Conservation (phyloP, 2,797 vertebrate genomes). For the Chelonia mydas region DNA sequence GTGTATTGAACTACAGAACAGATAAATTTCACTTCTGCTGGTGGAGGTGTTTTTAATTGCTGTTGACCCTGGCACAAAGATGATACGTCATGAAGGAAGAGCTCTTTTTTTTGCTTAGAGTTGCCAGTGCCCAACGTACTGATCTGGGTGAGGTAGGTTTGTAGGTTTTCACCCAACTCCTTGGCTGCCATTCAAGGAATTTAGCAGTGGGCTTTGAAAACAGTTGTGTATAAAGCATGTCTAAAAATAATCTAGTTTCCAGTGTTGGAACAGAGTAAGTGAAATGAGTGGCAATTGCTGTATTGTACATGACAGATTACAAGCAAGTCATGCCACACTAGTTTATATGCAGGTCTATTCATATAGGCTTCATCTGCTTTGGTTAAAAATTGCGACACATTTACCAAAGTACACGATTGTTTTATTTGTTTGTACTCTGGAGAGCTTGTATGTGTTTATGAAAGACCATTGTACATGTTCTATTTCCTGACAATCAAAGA, state of each 20-base stretch:
- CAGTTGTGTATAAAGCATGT: conserved; percentile 52
- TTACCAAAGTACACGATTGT: conserved; percentile 20
- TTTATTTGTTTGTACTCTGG: conserved; percentile 67
- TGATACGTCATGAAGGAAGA: conserved; percentile 9
- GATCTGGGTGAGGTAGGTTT: conserved; percentile 53
- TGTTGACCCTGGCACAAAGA: conserved; percentile 19
- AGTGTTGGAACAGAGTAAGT: conserved; percentile 39
- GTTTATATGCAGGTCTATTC: conserved; percentile 30
- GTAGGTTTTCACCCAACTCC: conserved; percentile 63
- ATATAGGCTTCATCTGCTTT: conserved; percentile 35
- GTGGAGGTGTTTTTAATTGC: background rate
- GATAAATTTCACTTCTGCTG: background rate
- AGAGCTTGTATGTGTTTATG: conserved; percentile 48
- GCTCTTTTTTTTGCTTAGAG: background rate
- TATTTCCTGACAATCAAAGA: conserved; percentile 62
- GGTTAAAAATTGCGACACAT: conserved; percentile 35
- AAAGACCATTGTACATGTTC: conserved; percentile 20
- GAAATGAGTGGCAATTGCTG: conserved; percentile 34
- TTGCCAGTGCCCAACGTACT: conserved; percentile 50
- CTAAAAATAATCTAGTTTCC: conserved; percentile 65
- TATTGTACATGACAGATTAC: conserved; percentile 41
- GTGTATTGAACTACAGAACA: background rate
- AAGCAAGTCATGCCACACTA: conserved; percentile 9
- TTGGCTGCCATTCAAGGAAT: conserved; percentile 73
- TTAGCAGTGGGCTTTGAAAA: conserved; percentile 64